Evolutionary conservation across 2,113 vertebrate genomes (phyloP), one percentile per base, ranked within the genome.

Genomic region (Cephalopterus ornatus): DNA sequence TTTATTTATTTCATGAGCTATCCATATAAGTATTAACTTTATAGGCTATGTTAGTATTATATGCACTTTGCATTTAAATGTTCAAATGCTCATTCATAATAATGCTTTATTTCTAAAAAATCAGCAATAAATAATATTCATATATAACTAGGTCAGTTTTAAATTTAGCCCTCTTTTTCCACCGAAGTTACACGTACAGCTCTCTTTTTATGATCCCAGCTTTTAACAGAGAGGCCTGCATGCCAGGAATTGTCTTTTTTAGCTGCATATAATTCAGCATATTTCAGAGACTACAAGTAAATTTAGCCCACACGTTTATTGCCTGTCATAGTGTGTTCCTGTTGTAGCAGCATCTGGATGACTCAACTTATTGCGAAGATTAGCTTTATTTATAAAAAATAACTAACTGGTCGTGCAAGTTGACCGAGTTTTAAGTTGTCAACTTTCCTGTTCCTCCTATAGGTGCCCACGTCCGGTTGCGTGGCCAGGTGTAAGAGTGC

Each of bases 401-500:
- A 78, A 91, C 79, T 28, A 85, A 87, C 88, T 66, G 90, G 85
- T 91, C 50, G 27, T 76, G 72, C 76, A 52, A 93, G 90, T 53
- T 55, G 85, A 20, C 93, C 68, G 65, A 86, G 90, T 93, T 92
- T 23, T 26, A 24, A 47, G 50, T 27, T 47, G 75, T 66, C 71
- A 55, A 74, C 92, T 77, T 81, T 84, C 50, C 83, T 14, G 73
- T 87, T 91, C 86, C 65, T 88, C 55, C 74, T 27, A 0, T 23
- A 26, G 44, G 26, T 50, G 94, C 21, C 76, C 77, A 19, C 32
- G 89, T 59, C 90, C 85, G 79, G 72, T 19, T 49, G 50, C 5
- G 80, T 42, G 83, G 84, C 14, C 79, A 94, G 91, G 74, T 84
- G 47, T 80, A 53, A 82, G 61, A 92, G 82, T 77, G 95, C 95